Evolutionary conservation across 2,113 vertebrate genomes (phyloP).

Genomic region (Chionis minor): DNA sequence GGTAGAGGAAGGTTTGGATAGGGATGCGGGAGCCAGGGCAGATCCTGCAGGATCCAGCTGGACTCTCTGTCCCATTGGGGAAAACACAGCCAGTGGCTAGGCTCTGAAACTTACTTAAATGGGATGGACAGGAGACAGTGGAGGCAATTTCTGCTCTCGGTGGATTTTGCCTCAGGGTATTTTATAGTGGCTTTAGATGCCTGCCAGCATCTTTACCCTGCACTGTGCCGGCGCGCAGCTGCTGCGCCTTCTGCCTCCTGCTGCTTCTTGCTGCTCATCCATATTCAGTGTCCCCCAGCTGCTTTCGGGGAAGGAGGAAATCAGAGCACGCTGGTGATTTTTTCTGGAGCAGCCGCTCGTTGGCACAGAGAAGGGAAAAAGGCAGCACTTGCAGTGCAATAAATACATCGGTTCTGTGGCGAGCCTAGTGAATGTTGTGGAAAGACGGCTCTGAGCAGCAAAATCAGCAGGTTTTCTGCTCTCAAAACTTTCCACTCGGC

Average conservation of each 20-base stretch:
- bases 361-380: background rate
- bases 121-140: background rate
- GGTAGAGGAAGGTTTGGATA: background rate
- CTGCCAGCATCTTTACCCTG: background rate
- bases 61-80: background rate
- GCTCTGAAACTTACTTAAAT: background rate
- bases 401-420: background rate
- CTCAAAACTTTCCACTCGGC: background rate
- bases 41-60: fast-evolving
- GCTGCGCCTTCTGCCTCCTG: background rate
- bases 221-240: background rate
- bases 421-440: background rate
- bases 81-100: fast-evolving
- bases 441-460: background rate
- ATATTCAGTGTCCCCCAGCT: background rate
- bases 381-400: background rate
- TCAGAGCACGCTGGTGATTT: fast-evolving
- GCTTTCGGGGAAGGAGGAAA: background rate
- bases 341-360: background rate
- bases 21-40: fast-evolving
- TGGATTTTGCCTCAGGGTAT: background rate
- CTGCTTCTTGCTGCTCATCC: background rate
- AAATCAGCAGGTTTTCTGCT: background rate
- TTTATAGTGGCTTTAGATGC: background rate
- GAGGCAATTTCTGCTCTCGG: background rate